Base-by-base conservation (phyloP, 1,140 invertebrate species). In the Heterodera carotae region DNA sequence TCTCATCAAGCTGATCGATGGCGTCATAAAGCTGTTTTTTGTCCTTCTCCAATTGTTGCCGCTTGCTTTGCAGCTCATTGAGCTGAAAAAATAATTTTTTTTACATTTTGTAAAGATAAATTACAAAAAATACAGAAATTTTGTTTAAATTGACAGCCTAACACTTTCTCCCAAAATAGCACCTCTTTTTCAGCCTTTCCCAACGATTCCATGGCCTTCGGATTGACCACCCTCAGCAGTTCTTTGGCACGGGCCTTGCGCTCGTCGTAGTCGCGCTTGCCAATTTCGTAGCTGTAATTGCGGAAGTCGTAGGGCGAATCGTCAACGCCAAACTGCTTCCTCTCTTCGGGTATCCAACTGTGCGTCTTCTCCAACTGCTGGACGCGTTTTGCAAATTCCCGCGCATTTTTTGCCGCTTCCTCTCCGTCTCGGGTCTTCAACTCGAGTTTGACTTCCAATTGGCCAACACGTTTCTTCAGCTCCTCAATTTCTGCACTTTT, bases 291-390 rank as follows among this genome's bases (percentile, higher is more conserved):
- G 69, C 48, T 80, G 69, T 76, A 82, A 0, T 75, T 53, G 2
- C 33, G 34, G 62, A 86, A 86, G 48, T 87, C 84, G 78, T 84
- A 86, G 18, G 72, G 31, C 29, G 68, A 70, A 15, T 77, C 83
- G 0, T 67, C 68, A 12, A 79, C 77, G 34, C 77, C 78, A 59
- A 86, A 87, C 43, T 79, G 68, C 25, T 72, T 56, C 43, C 85
- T 81, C n/a, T 87, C 82, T 36, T 86, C 82, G 1, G 43, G 36
- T 10, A 85, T 76, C 82, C 82, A 85, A 12, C 43, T 43, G 69
- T 77, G 68, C 39, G 71, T 48, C 66, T 77, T 80, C 56, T 75
- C 76, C 25, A 85, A 7, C 29, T 82, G 39, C 10, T 71, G 34
- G 22, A 36, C 73, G 18, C 69, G 25, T 76, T 34, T 56, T 2